A percentile compares a stretch with the other conserved stretches of the same genome.
Conservation (phyloP, 2,797 vertebrate species). For the Oryzias dopingdopingensis region DNA sequence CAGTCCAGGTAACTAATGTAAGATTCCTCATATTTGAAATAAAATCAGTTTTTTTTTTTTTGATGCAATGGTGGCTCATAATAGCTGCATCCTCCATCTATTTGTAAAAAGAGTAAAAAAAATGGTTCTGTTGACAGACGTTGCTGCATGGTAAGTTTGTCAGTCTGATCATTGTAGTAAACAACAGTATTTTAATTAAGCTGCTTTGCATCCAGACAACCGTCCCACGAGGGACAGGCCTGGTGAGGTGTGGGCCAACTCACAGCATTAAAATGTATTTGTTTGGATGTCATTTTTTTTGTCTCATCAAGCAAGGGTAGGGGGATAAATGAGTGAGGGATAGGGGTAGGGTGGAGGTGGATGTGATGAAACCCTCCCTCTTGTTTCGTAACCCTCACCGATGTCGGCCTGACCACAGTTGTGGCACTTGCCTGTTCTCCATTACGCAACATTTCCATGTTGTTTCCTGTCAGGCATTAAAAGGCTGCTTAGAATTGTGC, state of each 20-base stretch:
- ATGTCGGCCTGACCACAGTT: conserved; percentile 50
- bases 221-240: conserved; percentile 64
- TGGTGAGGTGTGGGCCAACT: conserved; percentile 59
- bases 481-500: conserved; percentile 77
- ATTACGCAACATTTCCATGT: conserved; percentile 68
- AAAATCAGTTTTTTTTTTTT: conserved; percentile 60
- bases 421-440: conserved; percentile 62
- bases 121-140: conserved; percentile 60
- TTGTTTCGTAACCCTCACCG: conserved; percentile 15
- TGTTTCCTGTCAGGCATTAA: conserved; percentile 71
- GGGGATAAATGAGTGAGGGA: conserved; percentile 17
- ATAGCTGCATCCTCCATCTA: conserved; percentile 50
- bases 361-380: conserved; percentile 51
- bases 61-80: conserved; percentile 55
- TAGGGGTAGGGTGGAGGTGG: neutral
- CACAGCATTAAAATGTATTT: conserved; percentile 60
- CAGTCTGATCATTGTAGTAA: conserved; percentile 38
- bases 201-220: conserved; percentile 67
- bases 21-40: conserved; percentile 55
- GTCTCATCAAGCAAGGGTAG: conserved; percentile 32
- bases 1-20: conserved; percentile 57
- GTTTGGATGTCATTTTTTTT: conserved; percentile 49
- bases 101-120: conserved; percentile 16
- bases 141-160: conserved; percentile 53
- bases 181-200: conserved; percentile 65